Evolutionary conservation across 1,140 invertebrate genomes (phyloP), one percentile per base, ranked within the genome.

Genomic region (Leptinotarsa defecta): DNA sequence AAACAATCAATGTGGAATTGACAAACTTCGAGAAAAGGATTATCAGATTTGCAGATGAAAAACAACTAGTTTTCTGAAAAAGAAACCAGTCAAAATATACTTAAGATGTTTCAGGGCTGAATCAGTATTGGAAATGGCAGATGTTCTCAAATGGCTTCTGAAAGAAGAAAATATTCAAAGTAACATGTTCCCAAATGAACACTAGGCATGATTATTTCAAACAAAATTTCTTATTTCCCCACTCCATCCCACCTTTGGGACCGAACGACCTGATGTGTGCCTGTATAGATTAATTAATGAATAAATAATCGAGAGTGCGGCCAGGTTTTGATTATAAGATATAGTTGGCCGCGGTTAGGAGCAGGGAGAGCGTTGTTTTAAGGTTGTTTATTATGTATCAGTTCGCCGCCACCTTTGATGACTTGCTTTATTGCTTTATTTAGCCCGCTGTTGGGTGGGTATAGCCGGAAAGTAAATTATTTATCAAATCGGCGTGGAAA

Each of bases 281-380:
- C 73, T 52, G 73, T 77, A 77, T 77, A 81, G 78, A 81, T 81
- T 81, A 81, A 81, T 81, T 81, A 81, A 81, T 81, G 80, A 81
- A 81, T 81, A 81, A 81, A 79, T 81, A 81, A 81, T 81, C 76
- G 75, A 78, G 73, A 71, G 71, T 76, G 76, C 80, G 78, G 80
- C 76, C 74, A 74, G 77, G 80, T 81, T 72, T 81, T 81, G 80
- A 81, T 81, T 79, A 79, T 81, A 81, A 81, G 80, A 81, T 81
- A 81, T 81, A 81, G 80, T 78, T 79, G 76, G 80, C 73, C 76
- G 77, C 68, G 77, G 75, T 73, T 62, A 73, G 63, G 67, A 49
- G 49, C 68, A 68, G 73, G 73, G 68, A 68, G 69, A 70, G 76
- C 67, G 64, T 69, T 74, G 73, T 77, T 77, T 74, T 77, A 77